Conservation (phyloP, 2,797 vertebrate genomes). For the Thalassophryne amazonica region DNA sequence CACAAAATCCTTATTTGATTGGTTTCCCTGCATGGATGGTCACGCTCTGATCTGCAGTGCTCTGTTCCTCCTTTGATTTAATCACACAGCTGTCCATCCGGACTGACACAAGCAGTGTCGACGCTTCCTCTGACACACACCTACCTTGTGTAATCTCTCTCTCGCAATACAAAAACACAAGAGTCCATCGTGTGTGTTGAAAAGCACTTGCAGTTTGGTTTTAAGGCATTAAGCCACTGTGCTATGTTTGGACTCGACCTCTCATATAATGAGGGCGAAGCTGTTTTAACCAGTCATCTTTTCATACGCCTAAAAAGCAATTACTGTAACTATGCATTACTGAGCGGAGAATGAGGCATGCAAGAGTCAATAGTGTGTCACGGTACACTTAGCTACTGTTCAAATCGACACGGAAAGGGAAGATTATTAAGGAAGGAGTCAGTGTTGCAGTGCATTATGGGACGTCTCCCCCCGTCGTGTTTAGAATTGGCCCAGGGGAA, state of each 20-base stretch:
- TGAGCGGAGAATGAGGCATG: slow-evolving; percentile 21
- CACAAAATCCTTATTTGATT: slow-evolving; percentile 26
- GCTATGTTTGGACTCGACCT: slow-evolving; percentile 47
- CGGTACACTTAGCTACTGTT: slow-evolving; percentile 7
- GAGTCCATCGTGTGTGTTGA: slow-evolving; percentile 4
- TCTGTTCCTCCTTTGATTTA: slow-evolving; percentile 11
- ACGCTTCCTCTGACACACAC: neutral
- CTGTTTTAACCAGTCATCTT: slow-evolving; percentile 6
- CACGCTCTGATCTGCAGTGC: slow-evolving; percentile 9
- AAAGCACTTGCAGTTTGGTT: slow-evolving; percentile 27
- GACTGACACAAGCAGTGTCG: too few species aligned
- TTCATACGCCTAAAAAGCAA: slow-evolving; percentile 36
- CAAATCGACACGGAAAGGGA: slow-evolving; percentile 23
- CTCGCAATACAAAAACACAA: slow-evolving; percentile 31
- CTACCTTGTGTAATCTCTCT: slow-evolving; percentile 11
- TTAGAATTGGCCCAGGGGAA: slow-evolving; percentile 23
- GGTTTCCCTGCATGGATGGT: slow-evolving; percentile 14
- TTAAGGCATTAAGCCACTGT: slow-evolving; percentile 71
- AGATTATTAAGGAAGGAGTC: slow-evolving; percentile 30
- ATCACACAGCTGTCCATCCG: neutral
- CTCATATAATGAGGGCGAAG: slow-evolving; percentile 16
- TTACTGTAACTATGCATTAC: slow-evolving; percentile 23
- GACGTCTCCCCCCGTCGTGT: slow-evolving; percentile 15
- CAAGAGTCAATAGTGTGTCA: slow-evolving; percentile 7
- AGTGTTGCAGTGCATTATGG: neutral